Percentiles rank a stretch among this genome's conserved stretches.
Evolutionary conservation across 92 coral and sea anemone genomes (phyloP).

Genomic region (Hydrozoanthus gracilis): DNA sequence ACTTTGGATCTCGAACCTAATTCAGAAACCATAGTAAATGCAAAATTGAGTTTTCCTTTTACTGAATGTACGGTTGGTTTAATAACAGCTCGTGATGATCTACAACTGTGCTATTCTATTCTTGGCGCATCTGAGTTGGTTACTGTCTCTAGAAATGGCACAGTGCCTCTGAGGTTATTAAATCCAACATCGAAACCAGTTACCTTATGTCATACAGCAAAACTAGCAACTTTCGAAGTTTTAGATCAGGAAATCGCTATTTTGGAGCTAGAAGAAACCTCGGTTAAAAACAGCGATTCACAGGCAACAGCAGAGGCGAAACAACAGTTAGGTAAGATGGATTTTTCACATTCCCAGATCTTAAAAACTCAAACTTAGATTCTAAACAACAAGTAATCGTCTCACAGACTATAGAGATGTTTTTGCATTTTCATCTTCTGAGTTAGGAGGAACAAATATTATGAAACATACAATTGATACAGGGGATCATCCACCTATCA

Average conservation of each 20-base stretch:
- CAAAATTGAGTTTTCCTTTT: neutral
- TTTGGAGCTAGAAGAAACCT: neutral
- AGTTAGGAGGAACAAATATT: slow-evolving; percentile 37
- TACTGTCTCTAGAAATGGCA: neutral
- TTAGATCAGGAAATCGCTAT: neutral
- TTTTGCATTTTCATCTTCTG: slow-evolving; percentile 15
- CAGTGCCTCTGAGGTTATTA: neutral
- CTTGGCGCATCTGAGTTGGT: slow-evolving; percentile 4
- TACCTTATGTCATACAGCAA: neutral
- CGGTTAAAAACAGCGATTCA: neutral
- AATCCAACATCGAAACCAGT: neutral
- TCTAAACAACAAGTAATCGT: neutral
- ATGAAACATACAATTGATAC: slow-evolving; percentile 54
- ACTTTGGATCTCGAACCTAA: neutral
- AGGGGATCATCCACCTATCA: slow-evolving; percentile 48
- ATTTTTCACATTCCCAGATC: neutral
- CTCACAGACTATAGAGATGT: neutral
- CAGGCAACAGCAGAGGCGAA: neutral
- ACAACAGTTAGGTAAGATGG: neutral
- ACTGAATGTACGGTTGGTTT: neutral
- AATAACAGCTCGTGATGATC: neutral
- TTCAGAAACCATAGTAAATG: no score
- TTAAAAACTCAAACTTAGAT: neutral
- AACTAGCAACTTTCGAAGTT: neutral
- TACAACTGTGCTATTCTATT: neutral